Evolutionary conservation across 2,797 vertebrate genomes (phyloP).

Genomic region (Gallirallus australis): DNA sequence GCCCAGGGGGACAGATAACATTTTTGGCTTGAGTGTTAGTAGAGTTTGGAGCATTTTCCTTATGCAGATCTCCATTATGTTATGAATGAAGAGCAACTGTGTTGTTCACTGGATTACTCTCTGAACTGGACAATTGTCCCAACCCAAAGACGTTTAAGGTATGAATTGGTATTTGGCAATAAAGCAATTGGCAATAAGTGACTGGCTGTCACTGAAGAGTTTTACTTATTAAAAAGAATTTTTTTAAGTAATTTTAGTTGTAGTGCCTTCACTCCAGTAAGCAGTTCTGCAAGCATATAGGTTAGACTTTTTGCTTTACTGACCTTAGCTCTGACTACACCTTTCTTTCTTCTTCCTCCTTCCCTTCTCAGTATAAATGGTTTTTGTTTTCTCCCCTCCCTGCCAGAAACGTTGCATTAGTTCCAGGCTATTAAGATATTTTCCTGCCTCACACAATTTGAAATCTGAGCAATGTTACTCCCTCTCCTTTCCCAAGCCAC

Average conservation of each 20-base stretch:
- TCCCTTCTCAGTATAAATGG: not conserved
- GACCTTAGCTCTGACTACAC: not conserved
- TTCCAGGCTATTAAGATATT: not conserved
- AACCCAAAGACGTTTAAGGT: not conserved
- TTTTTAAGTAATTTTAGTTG: not conserved
- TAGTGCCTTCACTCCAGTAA: not conserved
- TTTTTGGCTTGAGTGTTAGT: not conserved
- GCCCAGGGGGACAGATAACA: not conserved
- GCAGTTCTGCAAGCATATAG: not conserved
- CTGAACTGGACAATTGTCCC: not conserved
- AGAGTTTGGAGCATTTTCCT: not conserved
- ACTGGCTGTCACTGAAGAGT: not conserved
- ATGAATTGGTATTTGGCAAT: not conserved
- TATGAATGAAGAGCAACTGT: conserved; percentile 47
- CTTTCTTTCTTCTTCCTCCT: not conserved
- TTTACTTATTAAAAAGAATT: not conserved
- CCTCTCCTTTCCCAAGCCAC: not conserved
- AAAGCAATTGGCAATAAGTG: not conserved
- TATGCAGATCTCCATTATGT: conserved; percentile 39
- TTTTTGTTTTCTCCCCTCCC: not conserved
- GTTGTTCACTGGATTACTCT: not conserved
- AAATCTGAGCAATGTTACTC: not conserved
- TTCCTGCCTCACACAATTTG: not conserved
- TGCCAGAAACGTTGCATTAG: not conserved
- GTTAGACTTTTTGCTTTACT: not conserved